phyloP scores from a whole-genome alignment of 1,140 invertebrate genomes.

The Drosophila albomicans region DNA sequence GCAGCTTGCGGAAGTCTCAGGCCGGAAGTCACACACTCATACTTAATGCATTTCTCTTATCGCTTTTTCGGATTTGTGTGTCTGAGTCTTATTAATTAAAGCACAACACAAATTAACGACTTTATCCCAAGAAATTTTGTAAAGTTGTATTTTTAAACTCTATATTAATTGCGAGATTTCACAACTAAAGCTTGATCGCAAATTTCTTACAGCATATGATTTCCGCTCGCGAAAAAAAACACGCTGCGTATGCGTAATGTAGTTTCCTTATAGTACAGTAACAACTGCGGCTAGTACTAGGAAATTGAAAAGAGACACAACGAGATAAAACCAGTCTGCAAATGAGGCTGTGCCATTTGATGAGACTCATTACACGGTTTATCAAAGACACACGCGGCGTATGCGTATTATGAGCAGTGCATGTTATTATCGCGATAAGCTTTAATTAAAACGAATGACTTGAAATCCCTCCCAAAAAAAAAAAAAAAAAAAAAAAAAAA shows the following conservation, averaged over 20 bases:
- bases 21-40: constrained; percentile 7
- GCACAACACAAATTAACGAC: neutral
- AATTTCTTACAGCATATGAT: neutral
- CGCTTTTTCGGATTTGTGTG: neutral
- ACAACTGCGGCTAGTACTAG: no score
- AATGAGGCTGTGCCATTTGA: neutral
- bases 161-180: neutral
- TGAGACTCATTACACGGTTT: neutral
- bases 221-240: neutral
- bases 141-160: constrained; percentile 10
- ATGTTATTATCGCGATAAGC: constrained; percentile 32
- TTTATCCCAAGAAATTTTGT: neutral
- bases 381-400: constrained; percentile 9
- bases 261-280: neutral
- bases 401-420: constrained; percentile 20
- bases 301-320: no score
- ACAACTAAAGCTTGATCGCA: neutral
- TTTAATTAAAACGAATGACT: constrained; percentile 28
- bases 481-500: neutral
- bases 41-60: constrained; percentile 11
- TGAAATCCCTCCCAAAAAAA: neutral
- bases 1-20: constrained; percentile 12
- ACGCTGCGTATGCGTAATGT: constrained; percentile 11
- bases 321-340: no score
- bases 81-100: constrained; percentile 1